Evolutionary conservation across 2,888 invertebrate genomes (phyloP).

Genomic region (Allophyes oxyacanthae): DNA sequence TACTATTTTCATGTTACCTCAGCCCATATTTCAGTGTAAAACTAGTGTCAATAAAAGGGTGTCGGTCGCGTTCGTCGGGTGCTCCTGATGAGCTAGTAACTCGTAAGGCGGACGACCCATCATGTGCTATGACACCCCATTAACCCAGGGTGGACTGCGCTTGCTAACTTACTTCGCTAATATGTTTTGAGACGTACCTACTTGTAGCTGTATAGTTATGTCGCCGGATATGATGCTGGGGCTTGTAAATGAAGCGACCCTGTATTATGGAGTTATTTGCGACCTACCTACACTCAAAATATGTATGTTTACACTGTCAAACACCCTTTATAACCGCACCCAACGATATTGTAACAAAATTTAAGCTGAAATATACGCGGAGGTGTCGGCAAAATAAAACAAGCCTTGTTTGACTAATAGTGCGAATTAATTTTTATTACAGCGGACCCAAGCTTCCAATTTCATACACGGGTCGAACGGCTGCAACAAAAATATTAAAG

Average conservation of each 20-base stretch:
- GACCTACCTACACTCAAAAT: conserved; percentile 34
- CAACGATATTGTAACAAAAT: conserved; percentile 12
- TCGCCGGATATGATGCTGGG: conserved; percentile 61
- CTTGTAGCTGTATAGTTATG: conserved; percentile 26
- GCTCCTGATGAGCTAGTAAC: conserved; percentile 78
- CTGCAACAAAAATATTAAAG: conserved; percentile 62
- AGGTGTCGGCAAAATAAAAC: conserved; percentile 37
- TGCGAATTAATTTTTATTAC: conserved; percentile 49
- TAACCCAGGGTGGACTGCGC: conserved; percentile 78
- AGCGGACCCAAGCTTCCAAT: conserved; percentile 44
- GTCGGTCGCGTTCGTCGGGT: conserved; percentile 66
- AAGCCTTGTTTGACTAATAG: conserved; percentile 46
- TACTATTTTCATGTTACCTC: conserved; percentile 52
- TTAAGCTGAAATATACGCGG: conserved; percentile 31
- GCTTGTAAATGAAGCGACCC: conserved; percentile 66
- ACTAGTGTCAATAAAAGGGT: conserved; percentile 76
- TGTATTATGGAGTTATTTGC: conserved; percentile 46
- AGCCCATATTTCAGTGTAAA: conserved; percentile 72
- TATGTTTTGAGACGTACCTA: conserved; percentile 74
- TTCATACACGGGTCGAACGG: conserved; percentile 49
- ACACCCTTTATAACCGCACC: conserved; percentile 22
- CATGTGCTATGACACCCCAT: conserved; percentile 86
- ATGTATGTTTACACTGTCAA: conserved; percentile 39
- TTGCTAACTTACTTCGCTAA: conserved; percentile 78
- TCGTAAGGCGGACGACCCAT: conserved; percentile 79